A percentile compares a stretch with the other conserved stretches of the same genome.
phyloP scores from a whole-genome alignment of 2,113 vertebrate genomes.

The Psittacula cyanocephala region DNA sequence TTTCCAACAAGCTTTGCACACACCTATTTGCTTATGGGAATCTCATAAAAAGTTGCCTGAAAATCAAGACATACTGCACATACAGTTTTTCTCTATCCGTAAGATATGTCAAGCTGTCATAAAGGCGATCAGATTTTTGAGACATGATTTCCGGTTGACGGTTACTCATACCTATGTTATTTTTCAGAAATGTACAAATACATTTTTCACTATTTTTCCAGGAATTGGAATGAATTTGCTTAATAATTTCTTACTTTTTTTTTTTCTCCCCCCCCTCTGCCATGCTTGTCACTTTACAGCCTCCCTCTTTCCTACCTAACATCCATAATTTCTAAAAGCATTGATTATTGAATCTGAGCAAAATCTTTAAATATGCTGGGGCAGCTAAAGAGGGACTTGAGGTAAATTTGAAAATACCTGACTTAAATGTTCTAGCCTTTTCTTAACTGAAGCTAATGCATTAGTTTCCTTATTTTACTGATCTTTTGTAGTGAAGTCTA shows the following conservation, averaged over 20 bases:
- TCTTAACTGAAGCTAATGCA: not conserved
- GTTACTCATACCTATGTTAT: not conserved
- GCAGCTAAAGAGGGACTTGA: not conserved
- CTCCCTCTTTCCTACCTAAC: not conserved
- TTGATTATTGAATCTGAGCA: not conserved
- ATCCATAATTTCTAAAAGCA: not conserved
- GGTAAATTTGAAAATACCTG: not conserved
- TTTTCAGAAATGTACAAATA: not conserved
- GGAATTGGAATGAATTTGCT: not conserved
- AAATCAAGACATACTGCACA: not conserved
- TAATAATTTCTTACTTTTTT: not conserved
- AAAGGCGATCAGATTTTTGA: not conserved
- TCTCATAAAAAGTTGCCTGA: not conserved
- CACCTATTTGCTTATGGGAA: not conserved
- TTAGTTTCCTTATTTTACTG: not conserved
- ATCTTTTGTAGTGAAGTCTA: not conserved
- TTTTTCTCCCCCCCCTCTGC: not conserved
- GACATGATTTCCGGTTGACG: not conserved
- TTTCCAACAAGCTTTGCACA: not conserved
- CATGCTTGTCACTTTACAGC: not conserved
- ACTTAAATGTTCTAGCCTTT: not conserved
- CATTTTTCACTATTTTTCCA: not conserved
- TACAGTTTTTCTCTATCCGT: not conserved
- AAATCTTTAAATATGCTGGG: not conserved
- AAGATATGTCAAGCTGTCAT: not conserved